A percentile compares a stretch with the other conserved stretches of the same genome.
Evolutionary conservation across 1,140 invertebrate species (phyloP).

Genomic region (Phymorhynchus buccinoides): DNA sequence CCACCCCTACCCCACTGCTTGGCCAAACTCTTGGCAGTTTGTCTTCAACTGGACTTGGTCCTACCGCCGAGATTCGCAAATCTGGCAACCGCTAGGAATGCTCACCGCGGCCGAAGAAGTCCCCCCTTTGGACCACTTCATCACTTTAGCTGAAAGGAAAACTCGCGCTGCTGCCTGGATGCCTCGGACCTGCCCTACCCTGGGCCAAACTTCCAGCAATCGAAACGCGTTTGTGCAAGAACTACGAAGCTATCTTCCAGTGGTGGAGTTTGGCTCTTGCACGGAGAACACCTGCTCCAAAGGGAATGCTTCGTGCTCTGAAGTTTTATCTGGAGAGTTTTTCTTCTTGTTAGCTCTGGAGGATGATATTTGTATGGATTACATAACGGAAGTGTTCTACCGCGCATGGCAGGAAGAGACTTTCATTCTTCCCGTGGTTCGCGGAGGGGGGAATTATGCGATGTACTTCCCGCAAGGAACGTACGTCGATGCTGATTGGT

Average conservation of each 20-base stretch:
- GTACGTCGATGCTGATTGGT: constrained; percentile 78
- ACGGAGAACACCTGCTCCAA: constrained; percentile 38
- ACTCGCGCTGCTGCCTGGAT: background rate
- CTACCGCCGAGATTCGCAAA: constrained; percentile 78
- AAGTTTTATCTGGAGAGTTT: constrained; percentile 48
- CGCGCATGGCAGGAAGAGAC: constrained; percentile 32
- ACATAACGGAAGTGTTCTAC: constrained; percentile 95
- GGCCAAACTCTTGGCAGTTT: background rate
- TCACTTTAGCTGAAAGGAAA: background rate
- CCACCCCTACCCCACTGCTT: background rate
- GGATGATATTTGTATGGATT: constrained; percentile 76
- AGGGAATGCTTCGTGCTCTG: constrained; percentile 30
- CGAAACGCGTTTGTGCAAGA: constrained; percentile 76
- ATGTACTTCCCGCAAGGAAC: constrained; percentile 79
- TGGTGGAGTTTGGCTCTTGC: constrained; percentile 81
- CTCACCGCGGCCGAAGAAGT: background rate
- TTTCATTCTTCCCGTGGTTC: constrained; percentile 80
- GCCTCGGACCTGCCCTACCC: background rate
- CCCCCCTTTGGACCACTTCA: background rate
- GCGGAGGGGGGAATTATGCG: constrained; percentile 78
- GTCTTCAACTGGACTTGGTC: constrained; percentile 85
- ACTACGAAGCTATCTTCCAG: constrained; percentile 75
- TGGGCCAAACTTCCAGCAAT: constrained; percentile 69
- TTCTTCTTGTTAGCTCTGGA: constrained; percentile 74
- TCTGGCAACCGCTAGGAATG: constrained; percentile 31